Evolutionary conservation across 2,888 invertebrate species (phyloP).

Genomic region (Cheilosia vernalis): DNA sequence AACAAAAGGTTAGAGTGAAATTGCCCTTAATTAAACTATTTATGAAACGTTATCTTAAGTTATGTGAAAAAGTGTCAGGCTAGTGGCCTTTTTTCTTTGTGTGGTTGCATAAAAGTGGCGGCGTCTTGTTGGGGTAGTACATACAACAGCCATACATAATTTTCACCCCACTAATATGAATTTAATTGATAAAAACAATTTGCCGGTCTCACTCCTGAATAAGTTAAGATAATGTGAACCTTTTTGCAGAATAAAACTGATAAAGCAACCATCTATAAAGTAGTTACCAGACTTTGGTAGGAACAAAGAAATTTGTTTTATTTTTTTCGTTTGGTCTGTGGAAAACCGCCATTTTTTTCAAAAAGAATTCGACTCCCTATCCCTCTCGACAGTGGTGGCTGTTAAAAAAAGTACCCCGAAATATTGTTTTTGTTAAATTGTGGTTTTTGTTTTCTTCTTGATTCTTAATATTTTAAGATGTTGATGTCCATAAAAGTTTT

Average conservation of each 20-base stretch:
- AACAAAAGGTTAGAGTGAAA: conserved; percentile 49
- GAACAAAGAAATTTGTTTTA: conserved; percentile 5
- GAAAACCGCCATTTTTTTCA: conserved; percentile 71
- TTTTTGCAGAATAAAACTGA: background rate
- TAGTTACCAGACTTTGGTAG: background rate
- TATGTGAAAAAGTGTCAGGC: background rate
- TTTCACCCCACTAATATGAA: conserved; percentile 43
- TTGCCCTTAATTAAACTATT: background rate
- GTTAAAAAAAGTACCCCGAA: background rate
- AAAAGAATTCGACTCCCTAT: conserved; percentile 36
- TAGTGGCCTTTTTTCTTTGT: conserved; percentile 2
- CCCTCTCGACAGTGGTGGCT: conserved; percentile 55
- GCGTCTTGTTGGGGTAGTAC: conserved; percentile 62
- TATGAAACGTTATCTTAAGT: background rate
- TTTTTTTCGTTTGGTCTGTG: conserved; percentile 4
- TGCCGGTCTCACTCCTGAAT: background rate
- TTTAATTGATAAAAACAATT: background rate
- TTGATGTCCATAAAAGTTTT: no score
- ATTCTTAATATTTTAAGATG: no score
- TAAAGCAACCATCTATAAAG: background rate
- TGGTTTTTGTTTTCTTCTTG: no score
- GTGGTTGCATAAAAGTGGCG: conserved; percentile 69
- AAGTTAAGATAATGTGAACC: background rate
- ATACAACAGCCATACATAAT: background rate
- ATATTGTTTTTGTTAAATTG: background rate